Evolutionary conservation across 2,113 vertebrate species (phyloP).

Genomic region (Sturnus vulgaris): DNA sequence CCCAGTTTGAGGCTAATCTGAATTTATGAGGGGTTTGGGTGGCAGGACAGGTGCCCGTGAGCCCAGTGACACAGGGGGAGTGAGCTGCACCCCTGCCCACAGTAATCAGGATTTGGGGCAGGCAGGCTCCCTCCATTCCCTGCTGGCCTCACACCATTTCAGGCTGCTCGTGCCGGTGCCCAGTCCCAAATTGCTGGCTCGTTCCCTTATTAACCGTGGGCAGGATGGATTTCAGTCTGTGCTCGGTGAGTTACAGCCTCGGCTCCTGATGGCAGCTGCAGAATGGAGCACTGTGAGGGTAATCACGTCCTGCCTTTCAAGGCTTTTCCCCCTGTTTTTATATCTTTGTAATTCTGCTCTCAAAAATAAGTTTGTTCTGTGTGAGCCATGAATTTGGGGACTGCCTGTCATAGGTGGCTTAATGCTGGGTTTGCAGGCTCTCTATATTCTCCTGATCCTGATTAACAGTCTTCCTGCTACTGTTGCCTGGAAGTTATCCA

Average conservation of each 20-base stretch:
- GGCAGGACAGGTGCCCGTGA: not conserved
- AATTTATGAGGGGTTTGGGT: not conserved
- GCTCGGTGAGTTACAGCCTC: not conserved
- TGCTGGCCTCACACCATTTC: rapidly evolving
- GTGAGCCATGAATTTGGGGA: not conserved
- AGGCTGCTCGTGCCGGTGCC: rapidly evolving
- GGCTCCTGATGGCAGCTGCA: not conserved
- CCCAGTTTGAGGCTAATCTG: not conserved
- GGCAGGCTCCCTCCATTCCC: rapidly evolving
- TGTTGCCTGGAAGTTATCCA: constrained; percentile 29
- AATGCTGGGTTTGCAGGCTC: not conserved
- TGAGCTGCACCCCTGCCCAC: rapidly evolving
- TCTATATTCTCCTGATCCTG: constrained; percentile 25
- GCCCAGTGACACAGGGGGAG: rapidly evolving
- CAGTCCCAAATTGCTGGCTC: rapidly evolving
- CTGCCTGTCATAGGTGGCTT: not conserved
- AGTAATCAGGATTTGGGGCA: not conserved
- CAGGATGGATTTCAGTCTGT: not conserved
- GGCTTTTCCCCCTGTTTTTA: not conserved
- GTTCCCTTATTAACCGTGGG: not conserved
- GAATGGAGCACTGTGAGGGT: not conserved
- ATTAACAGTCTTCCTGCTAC: constrained; percentile 14
- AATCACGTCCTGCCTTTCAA: not conserved
- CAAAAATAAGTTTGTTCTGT: constrained; percentile 18
- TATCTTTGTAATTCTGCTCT: constrained; percentile 21